These are phyloP conservation scores for Typhlichthys subterraneus DNA, from an alignment of 2,797 vertebrate genomes.

Conservation along the genomic window DNA sequence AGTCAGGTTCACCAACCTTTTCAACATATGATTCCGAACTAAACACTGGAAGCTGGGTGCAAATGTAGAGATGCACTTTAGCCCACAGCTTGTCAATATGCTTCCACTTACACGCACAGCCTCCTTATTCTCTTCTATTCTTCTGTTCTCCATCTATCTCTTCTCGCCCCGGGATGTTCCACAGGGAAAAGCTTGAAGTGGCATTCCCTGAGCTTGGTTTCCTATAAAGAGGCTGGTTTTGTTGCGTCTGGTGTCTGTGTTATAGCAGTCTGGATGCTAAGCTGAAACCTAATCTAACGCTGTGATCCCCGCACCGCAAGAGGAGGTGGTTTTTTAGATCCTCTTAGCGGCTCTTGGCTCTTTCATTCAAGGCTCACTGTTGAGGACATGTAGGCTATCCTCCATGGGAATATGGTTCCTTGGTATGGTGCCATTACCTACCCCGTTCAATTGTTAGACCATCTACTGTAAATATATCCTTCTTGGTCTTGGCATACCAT, in stretches of 20 bases:
- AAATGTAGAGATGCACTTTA: conserved; percentile 48
- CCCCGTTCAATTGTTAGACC: neutral
- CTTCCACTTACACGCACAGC: conserved; percentile 60
- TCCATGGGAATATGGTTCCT: conserved; percentile 29
- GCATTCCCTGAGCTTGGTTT: conserved; percentile 58
- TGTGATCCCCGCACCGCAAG: conserved; percentile 45
- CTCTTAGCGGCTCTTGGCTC: conserved; percentile 54
- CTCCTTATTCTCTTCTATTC: conserved; percentile 5
- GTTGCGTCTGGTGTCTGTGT: conserved; percentile 68
- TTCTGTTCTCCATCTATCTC: conserved; percentile 24
- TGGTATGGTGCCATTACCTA: conserved; percentile 12
- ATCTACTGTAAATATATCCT: too few relatives aligned
- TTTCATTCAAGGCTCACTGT: conserved; percentile 47
- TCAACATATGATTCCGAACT: conserved; percentile 41
- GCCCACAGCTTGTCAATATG: conserved; percentile 63
- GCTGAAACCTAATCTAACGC: conserved; percentile 58
- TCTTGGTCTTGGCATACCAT: too few relatives aligned
- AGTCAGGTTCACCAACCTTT: conserved; percentile 30
- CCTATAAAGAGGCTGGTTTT: conserved; percentile 58
- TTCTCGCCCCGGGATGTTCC: conserved; percentile 33
- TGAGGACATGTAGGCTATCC: conserved; percentile 26
- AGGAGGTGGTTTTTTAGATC: conserved; percentile 54
- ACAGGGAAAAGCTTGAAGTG: conserved; percentile 64
- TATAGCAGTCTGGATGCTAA: conserved; percentile 51
- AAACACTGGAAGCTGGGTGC: conserved; percentile 26